Conservation (phyloP, 2,797 vertebrate genomes). For the Leptodactylus fallax region DNA sequence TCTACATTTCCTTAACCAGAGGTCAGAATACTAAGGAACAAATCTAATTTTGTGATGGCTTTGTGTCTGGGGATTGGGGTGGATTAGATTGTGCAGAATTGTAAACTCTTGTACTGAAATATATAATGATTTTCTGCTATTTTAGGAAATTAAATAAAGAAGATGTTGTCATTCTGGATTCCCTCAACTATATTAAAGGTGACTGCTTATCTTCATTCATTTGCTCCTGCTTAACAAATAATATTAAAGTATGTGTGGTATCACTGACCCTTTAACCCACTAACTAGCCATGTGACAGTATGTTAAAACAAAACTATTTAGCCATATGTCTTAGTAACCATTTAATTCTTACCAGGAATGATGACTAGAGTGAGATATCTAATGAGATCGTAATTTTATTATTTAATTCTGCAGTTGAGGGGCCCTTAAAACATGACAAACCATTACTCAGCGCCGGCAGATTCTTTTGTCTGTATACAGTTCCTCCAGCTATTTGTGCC, state of each 20-base stretch:
- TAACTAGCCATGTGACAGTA: not conserved
- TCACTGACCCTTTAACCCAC: not conserved
- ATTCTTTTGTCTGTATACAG: no score
- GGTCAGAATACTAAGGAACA: not conserved
- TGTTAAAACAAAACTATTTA: no score
- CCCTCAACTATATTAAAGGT: conserved; percentile 89
- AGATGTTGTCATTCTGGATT: conserved; percentile 84
- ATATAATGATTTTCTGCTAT: conserved; percentile 40
- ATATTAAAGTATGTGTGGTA: not conserved
- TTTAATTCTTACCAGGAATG: not conserved
- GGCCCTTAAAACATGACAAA: no score
- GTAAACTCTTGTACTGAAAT: conserved; percentile 7
- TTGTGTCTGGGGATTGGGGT: conserved; percentile 16
- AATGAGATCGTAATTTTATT: not conserved
- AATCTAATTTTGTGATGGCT: not conserved
- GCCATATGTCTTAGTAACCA: not conserved
- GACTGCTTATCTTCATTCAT: not conserved
- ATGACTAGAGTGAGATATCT: not conserved
- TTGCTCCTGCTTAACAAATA: not conserved
- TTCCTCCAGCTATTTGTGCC: no score
- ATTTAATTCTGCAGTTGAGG: no score
- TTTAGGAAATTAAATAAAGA: conserved; percentile 83
- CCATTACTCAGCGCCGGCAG: no score
- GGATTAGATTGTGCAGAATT: conserved; percentile 31
- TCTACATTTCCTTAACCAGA: not conserved